Conservation (phyloP, 2,888 invertebrate genomes). For the Metallyticus violacea region DNA sequence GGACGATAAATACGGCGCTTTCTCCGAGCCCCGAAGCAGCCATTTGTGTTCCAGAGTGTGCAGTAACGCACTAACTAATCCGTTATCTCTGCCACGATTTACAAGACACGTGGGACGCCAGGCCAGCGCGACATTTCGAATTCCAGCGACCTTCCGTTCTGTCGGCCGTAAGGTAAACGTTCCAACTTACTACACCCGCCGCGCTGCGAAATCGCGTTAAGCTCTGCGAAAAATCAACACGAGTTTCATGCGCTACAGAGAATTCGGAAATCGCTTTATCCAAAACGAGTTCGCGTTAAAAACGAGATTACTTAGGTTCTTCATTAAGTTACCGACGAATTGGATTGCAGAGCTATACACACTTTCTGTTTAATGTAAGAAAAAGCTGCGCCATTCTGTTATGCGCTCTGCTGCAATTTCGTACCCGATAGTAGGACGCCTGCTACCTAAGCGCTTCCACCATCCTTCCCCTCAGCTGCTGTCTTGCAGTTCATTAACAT, state of each 20-base stretch:
- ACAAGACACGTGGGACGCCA: neutral
- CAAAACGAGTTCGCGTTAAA: neutral
- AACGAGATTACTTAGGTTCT: neutral
- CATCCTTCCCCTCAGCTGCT: too few species aligned
- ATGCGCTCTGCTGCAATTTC: too few species aligned
- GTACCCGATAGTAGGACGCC: too few species aligned
- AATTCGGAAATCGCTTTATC: neutral
- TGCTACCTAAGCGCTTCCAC: too few species aligned
- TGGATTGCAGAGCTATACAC: too few species aligned
- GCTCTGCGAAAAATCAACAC: neutral
- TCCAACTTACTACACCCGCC: neutral
- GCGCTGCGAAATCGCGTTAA: neutral
- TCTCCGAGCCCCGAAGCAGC: neutral
- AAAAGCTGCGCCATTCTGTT: too few species aligned
- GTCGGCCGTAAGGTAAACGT: neutral
- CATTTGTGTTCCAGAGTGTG: too few species aligned
- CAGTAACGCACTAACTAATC: neutral
- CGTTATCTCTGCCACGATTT: conserved; percentile 4
- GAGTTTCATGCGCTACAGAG: neutral
- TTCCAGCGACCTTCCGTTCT: too few species aligned
- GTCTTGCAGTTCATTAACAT: too few species aligned
- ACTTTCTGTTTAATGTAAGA: too few species aligned
- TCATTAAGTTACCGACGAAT: neutral
- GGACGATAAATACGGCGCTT: neutral
- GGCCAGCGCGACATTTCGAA: neutral